Conservation (phyloP, 2,888 invertebrate species). For the Dasysyrphus tricinctus region DNA sequence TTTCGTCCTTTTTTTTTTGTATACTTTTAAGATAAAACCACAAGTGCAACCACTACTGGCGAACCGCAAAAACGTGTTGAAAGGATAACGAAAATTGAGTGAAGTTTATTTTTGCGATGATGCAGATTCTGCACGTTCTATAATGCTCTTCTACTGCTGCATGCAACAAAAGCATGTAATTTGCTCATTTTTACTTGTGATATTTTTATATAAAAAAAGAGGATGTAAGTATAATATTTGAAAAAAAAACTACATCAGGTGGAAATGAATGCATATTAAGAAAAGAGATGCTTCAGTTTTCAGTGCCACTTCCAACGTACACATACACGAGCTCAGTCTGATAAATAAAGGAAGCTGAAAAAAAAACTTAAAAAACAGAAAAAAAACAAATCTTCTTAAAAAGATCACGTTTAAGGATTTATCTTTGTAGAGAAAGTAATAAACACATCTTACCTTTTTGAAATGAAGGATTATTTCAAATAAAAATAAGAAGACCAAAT, state of each 20-base stretch:
- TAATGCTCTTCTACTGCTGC: neutral
- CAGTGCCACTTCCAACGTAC: neutral
- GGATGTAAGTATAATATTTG: neutral
- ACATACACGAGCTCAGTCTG: too few species aligned
- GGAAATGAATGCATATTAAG: slow-evolving; percentile 3
- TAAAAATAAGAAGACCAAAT: too few species aligned
- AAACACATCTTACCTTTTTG: too few species aligned
- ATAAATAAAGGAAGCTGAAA: too few species aligned
- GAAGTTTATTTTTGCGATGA: slow-evolving; percentile 22
- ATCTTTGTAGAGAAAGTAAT: too few species aligned
- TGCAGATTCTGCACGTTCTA: slow-evolving; percentile 15
- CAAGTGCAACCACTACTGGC: slow-evolving; percentile 11
- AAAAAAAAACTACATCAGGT: neutral
- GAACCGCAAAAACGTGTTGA: slow-evolving; percentile 55
- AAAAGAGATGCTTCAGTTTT: neutral
- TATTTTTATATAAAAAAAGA: neutral
- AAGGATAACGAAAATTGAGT: slow-evolving; percentile 55
- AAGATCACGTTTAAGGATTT: too few species aligned
- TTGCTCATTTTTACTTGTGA: neutral
- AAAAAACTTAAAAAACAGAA: too few species aligned
- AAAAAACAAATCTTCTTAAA: too few species aligned
- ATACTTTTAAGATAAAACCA: slow-evolving; percentile 6
- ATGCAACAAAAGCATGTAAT: neutral
- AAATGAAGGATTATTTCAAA: too few species aligned
- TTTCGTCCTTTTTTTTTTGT: neutral